Conservation (phyloP, 2,113 vertebrate genomes). For the Cyprichromis sp. region DNA sequence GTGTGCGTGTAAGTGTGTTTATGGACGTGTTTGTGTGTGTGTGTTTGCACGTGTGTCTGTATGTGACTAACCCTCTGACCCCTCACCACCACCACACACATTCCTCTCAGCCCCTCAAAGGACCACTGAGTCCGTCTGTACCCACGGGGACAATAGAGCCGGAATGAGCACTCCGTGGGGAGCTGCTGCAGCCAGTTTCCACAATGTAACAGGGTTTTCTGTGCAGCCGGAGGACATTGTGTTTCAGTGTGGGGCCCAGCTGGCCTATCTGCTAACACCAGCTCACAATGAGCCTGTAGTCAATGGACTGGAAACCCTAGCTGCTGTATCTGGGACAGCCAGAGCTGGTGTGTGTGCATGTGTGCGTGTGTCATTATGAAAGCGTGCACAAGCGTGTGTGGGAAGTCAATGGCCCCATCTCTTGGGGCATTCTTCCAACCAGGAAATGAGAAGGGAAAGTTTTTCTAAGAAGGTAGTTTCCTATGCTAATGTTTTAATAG, state of each 20-base stretch:
- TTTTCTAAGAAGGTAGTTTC: background rate
- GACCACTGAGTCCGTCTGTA: conserved; percentile 34
- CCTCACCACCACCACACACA: background rate
- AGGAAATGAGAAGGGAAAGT: conserved; percentile 31
- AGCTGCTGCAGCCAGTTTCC: conserved; percentile 44
- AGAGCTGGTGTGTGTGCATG: conserved; percentile 51
- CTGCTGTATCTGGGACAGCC: conserved; percentile 62
- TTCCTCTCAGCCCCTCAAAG: conserved; percentile 25
- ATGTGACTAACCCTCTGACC: conserved; percentile 46
- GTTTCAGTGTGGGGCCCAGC: conserved; percentile 67
- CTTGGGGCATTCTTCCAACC: conserved; percentile 27
- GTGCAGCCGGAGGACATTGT: conserved; percentile 56
- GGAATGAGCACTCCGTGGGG: conserved; percentile 48
- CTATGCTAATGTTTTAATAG: conserved; percentile 36
- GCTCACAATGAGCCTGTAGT: conserved; percentile 64
- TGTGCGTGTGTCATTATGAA: conserved; percentile 25
- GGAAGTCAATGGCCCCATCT: conserved; percentile 37
- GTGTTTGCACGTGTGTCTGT: background rate
- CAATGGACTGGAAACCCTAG: conserved; percentile 66
- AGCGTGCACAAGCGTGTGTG: conserved; percentile 11
- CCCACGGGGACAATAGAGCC: conserved; percentile 54
- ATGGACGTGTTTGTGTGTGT: background rate
- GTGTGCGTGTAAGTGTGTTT: conserved; percentile 2
- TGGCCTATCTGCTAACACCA: conserved; percentile 69
- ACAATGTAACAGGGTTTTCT: conserved; percentile 35